phyloP scores from a whole-genome alignment of 1,140 invertebrate genomes.

The Tribolium castaneum region DNA sequence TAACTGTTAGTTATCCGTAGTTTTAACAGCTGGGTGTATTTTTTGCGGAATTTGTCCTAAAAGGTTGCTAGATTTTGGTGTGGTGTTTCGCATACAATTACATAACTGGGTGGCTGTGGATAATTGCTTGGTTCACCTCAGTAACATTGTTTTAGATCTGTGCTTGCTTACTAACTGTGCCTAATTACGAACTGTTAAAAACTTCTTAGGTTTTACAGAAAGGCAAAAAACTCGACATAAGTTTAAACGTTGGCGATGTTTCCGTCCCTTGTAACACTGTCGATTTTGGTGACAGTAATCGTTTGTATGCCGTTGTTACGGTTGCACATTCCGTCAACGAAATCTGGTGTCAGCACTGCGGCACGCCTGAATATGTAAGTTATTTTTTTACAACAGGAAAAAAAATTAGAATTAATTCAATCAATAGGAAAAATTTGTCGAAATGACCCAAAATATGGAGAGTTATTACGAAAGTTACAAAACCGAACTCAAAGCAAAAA shows the following conservation, averaged over 20 bases:
- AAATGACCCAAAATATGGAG: conserved; percentile 68
- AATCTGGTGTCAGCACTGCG: conserved; percentile 60
- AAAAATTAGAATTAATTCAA: no score
- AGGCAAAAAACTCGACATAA: conserved; percentile 47
- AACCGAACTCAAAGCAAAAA: conserved; percentile 6
- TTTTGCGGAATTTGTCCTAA: no score
- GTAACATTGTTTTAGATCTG: conserved; percentile 1
- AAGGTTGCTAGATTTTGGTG: neutral
- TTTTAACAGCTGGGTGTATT: no score
- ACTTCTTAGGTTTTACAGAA: conserved; percentile 61
- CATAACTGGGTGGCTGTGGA: neutral
- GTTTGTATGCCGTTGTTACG: conserved; percentile 55
- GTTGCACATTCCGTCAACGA: conserved; percentile 58
- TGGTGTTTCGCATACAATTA: neutral
- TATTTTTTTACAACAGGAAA: no score
- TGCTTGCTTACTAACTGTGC: conserved; percentile 38
- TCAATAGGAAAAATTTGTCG: neutral
- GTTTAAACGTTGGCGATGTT: conserved; percentile 49
- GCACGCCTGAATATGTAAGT: conserved; percentile 58
- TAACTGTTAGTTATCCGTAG: no score
- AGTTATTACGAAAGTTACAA: conserved; percentile 64
- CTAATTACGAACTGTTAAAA: conserved; percentile 45
- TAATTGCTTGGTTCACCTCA: neutral
- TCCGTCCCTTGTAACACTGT: conserved; percentile 59
- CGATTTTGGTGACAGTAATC: conserved; percentile 54